Base-by-base conservation (phyloP, 2,797 vertebrate genomes). In the Falco concolor region DNA sequence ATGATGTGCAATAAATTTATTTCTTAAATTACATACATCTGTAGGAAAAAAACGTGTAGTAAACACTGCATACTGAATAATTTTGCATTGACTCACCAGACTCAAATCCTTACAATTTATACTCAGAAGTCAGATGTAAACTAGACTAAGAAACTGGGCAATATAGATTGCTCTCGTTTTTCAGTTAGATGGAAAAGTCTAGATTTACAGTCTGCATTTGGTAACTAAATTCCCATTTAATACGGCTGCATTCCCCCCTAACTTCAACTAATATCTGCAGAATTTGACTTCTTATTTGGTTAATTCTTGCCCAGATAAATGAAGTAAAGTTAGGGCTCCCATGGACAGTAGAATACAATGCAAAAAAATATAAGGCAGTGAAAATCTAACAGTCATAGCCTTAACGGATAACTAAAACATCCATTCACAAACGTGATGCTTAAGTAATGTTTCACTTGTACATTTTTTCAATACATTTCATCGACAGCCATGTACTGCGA, bases 401-500 rank as follows among this genome's bases (percentile, higher is more conserved):
- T 65, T 61, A 72, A 47, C 70, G 53, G 9, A 36, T 44, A 64
- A 88, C 60, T n/a, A 53, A 81, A 63, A 19, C n/a, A 68, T 13
- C 6, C 20, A 30, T 61, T 74, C 34, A 40, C 2, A 54, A 60
- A 63, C 6, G 13, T 16, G 42, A 28, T 22, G 28, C 36, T 78
- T 84, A 45, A 68, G 24, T 19, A 77, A 42, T 9, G 36, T 30
- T 83, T 67, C 28, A 6, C 28, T 86, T 45, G 69, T 20, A 47
- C 5, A 7, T 54, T 79, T 63, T 82, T 57, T n/a, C 3, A 1
- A 45, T 32, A 28, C 4, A 9, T 64, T 67, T 86, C 17, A 50
- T 32, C 5, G 0, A 44, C 1, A 72, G 45, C 11, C 53, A 45
- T 3, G 3, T 8, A 22, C 8, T 2, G 18, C 4, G 24, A 76